Base-by-base conservation (phyloP, 2,888 invertebrate species). In the Agonopterix alstromeriana region DNA sequence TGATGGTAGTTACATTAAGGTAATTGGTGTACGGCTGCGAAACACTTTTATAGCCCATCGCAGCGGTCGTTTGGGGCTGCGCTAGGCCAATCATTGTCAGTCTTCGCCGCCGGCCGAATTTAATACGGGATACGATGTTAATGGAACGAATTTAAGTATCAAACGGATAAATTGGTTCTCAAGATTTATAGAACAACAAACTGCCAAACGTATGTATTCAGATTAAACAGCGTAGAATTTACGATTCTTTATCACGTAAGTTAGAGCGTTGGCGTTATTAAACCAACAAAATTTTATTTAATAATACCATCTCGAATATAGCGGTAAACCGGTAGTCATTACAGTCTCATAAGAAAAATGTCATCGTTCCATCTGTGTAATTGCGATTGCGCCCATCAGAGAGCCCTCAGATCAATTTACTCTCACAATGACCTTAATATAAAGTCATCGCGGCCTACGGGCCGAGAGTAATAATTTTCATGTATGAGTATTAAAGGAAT, bases 1-100 rank as follows among this genome's bases (percentile, higher is more conserved):
- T 76, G 77, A 77, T 79, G 82, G 80, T 77, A 77, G 80, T 77
- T 78, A 82, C 84, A 85, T 85, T 85, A 83, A 82, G 74, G 80
- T 86, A 84, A 87, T 86, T 85, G 85, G 75, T 77, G 69, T 79
- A 78, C 77, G 78, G 73, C 74, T 79, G 72, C 74, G 75, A 78
- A 84, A 83, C 77, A 82, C 76, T 81, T 84, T 85, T 84, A 82
- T 80, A 71, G 80, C 70, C 78, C 71, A 78, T 78, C 72, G 77
- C 67, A 65, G 67, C 68, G 76, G 74, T 73, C 79, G 78, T 83
- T 82, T 71, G 73, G 72, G 75, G 73, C 73, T 75, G 64, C 70
- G 71, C 73, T 74, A 73, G 74, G 53, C 77, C 80, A 77, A 81
- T 82, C 75, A 77, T 79, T 79, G 80, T 76, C 80, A 78, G 77